Percentiles rank a stretch among this genome's conserved stretches.
These are phyloP conservation scores for Heliconius erato DNA, from an alignment of 2,888 invertebrate species.

Conservation along the genomic window DNA sequence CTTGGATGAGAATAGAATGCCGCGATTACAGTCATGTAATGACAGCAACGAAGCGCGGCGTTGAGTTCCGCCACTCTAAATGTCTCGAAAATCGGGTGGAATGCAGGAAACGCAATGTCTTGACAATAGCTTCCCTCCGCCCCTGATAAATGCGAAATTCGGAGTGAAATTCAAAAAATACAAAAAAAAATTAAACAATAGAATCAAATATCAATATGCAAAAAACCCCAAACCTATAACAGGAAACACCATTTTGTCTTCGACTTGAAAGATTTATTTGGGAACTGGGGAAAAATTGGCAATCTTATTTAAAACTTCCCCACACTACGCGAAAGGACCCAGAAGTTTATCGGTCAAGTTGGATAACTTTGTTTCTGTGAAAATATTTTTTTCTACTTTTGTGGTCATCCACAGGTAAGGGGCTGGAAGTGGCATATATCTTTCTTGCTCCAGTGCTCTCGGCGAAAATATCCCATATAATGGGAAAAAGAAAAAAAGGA, in stretches of 20 bases:
- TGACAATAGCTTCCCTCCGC: too few species aligned
- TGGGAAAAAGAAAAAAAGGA: slow-evolving; percentile 30
- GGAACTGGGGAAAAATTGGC: slow-evolving; percentile 38
- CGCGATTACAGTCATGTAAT: not conserved
- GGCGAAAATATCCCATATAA: slow-evolving; percentile 53
- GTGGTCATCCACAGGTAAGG: slow-evolving; percentile 55
- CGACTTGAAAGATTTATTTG: slow-evolving; percentile 32
- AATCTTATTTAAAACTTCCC: slow-evolving; percentile 52
- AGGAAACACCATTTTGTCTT: slow-evolving; percentile 30
- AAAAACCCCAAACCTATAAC: slow-evolving; percentile 10
- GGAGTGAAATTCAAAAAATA: not conserved
- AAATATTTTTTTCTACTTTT: slow-evolving; percentile 45
- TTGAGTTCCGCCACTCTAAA: not conserved
- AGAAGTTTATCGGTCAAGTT: slow-evolving; percentile 50
- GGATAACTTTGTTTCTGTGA: slow-evolving; percentile 50
- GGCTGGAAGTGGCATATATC: slow-evolving; percentile 54
- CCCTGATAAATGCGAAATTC: too few species aligned
- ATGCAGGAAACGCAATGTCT: too few species aligned
- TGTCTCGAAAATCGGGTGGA: not conserved
- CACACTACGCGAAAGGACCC: slow-evolving; percentile 48
- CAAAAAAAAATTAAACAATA: not conserved
- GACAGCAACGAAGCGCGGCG: not conserved
- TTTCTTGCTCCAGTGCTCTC: slow-evolving; percentile 52
- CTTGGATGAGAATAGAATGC: not conserved
- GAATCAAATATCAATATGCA: not conserved